Evolutionary conservation across 2,113 vertebrate species (phyloP).

Genomic region (Nannospalax galili): DNA sequence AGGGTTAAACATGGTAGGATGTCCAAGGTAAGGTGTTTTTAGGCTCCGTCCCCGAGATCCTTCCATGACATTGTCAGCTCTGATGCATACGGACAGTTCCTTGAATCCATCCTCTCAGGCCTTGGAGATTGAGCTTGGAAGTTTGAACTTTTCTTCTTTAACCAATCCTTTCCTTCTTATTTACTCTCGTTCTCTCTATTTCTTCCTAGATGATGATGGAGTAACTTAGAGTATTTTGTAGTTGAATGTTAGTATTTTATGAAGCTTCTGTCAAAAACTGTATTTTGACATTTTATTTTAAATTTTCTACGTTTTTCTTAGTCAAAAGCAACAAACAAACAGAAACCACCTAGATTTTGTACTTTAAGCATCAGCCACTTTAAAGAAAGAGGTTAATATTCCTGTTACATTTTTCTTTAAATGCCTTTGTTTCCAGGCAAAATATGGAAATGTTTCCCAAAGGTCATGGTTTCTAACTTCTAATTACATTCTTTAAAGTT

Average conservation of each 20-base stretch:
- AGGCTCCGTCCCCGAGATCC: too few species aligned
- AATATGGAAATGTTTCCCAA: constrained; percentile 54
- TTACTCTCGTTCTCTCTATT: background rate
- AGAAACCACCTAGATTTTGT: background rate
- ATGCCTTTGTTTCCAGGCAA: constrained; percentile 44
- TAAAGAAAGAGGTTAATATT: constrained; percentile 40
- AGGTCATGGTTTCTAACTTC: constrained; percentile 56
- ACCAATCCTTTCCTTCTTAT: background rate
- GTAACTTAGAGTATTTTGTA: background rate
- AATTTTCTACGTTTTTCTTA: constrained; percentile 29
- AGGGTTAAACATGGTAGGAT: background rate
- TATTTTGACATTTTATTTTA: constrained; percentile 50
- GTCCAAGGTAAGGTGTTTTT: background rate
- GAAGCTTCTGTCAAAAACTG: background rate
- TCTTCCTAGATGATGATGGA: background rate
- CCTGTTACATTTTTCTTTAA: constrained; percentile 1
- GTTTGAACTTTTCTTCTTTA: constrained; percentile 8
- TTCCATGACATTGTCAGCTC: too few species aligned
- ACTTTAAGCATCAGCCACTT: constrained; percentile 36
- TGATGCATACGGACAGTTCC: too few species aligned
- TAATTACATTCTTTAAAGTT: constrained; percentile 56
- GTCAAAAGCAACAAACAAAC: constrained; percentile 23
- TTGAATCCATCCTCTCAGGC: background rate
- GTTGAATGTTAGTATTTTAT: background rate
- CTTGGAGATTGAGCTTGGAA: background rate